Percentiles rank a stretch among this genome's conserved stretches.
Conservation (phyloP, 1,140 invertebrate genomes). For the Drosophila sulfurigaster region DNA sequence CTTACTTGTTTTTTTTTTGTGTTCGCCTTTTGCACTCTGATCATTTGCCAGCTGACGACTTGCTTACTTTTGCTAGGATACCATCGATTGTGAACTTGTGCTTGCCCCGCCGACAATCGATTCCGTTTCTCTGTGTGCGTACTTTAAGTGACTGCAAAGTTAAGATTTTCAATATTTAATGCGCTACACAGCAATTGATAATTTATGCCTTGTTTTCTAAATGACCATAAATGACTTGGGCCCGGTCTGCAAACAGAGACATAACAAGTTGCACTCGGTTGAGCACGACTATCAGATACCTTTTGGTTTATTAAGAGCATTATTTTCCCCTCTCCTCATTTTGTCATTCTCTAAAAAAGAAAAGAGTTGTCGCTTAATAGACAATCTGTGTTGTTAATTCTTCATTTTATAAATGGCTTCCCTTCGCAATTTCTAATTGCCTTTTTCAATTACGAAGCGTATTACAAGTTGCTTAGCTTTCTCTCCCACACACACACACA, state of each 20-base stretch:
- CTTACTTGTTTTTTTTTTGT: no score
- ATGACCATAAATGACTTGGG: constrained; percentile 62
- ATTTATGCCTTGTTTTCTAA: constrained; percentile 61
- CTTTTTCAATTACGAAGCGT: background rate
- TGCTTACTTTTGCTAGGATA: constrained; percentile 34
- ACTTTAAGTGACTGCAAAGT: constrained; percentile 5
- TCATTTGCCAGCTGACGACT: constrained; percentile 39
- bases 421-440: background rate
- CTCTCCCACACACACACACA: background rate
- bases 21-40: constrained; percentile 2
- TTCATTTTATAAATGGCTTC: background rate
- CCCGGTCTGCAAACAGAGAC: background rate
- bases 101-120: background rate
- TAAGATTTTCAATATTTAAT: constrained; percentile 61
- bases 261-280: background rate
- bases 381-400: no score
- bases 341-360: no score
- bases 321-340: background rate
- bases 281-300: constrained; percentile 11
- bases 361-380: no score
- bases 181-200: constrained; percentile 62
- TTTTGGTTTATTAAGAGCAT: no score
- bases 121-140: background rate
- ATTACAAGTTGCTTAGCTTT: background rate
- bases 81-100: constrained; percentile 30